Evolutionary conservation across 1,140 invertebrate species (phyloP), one percentile per base, ranked within the genome.

Genomic region (Thalassaphorura encarpata): DNA sequence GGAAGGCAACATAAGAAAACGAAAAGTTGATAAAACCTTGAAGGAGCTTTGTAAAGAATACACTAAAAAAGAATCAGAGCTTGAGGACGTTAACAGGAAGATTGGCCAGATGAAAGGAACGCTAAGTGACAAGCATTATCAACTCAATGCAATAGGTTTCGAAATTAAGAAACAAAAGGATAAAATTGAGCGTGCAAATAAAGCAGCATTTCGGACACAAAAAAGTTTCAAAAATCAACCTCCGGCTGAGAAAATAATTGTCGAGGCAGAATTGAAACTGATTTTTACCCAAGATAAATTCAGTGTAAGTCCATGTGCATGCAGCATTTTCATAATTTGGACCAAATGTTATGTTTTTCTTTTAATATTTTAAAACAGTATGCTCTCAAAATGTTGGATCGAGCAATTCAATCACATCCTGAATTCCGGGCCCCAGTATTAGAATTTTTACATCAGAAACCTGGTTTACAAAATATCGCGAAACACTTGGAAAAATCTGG

Each of bases 101-200:
- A 47, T 26, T 13, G 11, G 28, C 8, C n/a, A 0, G n/a, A 19
- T 57, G 4, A 39, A 49, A 31, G 46, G 39, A n/a, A 24, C 31
- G 2, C 24, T 54, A 3, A 6, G 16, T 6, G 63, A 64, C 8
- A 52, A 43, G 36, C 50, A 58, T 24, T 59, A 65, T 45, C 57
- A 65, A 45, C 36, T 62, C 13, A 56, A 58, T 42, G 18, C 15
- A n/a, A 21, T 62, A 2, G 33, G 47, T 1, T 21, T 52, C 3
- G 63, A 65, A 55, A 26, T 65, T 40, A 31, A 29, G 23, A 61
- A 52, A 52, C 63, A 65, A 41, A 60, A 60, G 27, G 29, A 26
- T 13, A 62, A 62, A 52, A 62, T 62, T 42, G 24, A 60, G 1
- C 28, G 63, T 16, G 60, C 63, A 2, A 57, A 43, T 19, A 5